These are phyloP conservation scores for Hypena proboscidalis DNA, from an alignment of 2,888 invertebrate genomes.

Conservation along the genomic window DNA sequence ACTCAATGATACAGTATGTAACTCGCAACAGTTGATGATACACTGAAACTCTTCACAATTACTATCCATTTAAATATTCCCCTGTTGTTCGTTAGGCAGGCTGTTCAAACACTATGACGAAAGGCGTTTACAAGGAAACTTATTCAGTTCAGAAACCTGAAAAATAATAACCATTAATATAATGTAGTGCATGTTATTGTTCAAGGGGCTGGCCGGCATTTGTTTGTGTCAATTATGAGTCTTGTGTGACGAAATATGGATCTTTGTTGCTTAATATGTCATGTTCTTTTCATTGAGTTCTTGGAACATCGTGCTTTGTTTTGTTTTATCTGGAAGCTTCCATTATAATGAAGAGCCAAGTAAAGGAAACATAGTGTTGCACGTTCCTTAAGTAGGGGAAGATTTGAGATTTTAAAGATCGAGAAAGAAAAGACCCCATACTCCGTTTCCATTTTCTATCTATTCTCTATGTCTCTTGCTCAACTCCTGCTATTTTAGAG, in stretches of 20 bases:
- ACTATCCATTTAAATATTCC: constrained; percentile 64
- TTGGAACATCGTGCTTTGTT: not conserved
- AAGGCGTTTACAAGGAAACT: constrained; percentile 40
- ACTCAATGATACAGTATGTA: constrained; percentile 27
- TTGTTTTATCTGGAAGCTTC: no score
- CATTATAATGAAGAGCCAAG: no score
- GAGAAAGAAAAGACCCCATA: no score
- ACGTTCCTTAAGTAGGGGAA: no score
- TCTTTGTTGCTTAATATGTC: constrained; percentile 1
- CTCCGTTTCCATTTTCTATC: no score
- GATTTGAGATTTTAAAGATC: no score
- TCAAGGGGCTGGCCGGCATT: constrained; percentile 1
- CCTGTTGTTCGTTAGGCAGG: constrained; percentile 59
- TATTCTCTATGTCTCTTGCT: no score
- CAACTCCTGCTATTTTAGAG: no score
- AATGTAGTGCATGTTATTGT: constrained; percentile 7
- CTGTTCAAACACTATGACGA: constrained; percentile 71
- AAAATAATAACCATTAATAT: constrained; percentile 24
- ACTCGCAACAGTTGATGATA: constrained; percentile 44
- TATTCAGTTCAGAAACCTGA: constrained; percentile 31
- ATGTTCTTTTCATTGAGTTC: not conserved
- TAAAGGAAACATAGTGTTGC: no score
- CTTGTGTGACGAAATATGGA: not conserved
- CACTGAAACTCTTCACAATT: constrained; percentile 55
- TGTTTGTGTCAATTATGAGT: not conserved